phyloP scores from a whole-genome alignment of 2,113 vertebrate species.

The Petaurus breviceps region DNA sequence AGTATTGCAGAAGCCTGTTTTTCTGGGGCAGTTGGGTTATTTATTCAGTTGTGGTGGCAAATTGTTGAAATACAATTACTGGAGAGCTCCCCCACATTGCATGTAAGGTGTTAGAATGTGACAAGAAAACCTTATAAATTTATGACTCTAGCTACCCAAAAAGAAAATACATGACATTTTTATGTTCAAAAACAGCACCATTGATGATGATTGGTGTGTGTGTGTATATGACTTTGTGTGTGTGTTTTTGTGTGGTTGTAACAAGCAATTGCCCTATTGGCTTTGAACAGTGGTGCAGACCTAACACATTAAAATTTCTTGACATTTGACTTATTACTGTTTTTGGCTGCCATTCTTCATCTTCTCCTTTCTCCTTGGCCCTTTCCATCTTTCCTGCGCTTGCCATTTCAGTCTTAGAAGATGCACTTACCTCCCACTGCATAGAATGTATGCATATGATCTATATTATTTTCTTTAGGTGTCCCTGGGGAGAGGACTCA shows the following conservation, averaged over 20 bases:
- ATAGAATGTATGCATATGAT: neutral
- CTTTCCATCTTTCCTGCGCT: neutral
- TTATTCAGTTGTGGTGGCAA: neutral
- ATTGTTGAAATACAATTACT: neutral
- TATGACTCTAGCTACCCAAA: neutral
- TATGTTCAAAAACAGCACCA: neutral
- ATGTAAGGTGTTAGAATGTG: neutral
- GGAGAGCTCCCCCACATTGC: neutral
- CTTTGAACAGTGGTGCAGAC: neutral
- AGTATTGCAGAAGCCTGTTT: neutral
- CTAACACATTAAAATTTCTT: conserved; percentile 26
- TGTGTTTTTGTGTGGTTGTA: neutral
- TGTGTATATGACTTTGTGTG: too few species aligned
- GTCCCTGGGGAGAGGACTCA: neutral
- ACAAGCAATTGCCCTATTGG: neutral
- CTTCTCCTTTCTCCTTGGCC: neutral
- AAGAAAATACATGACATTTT: neutral
- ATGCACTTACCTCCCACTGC: neutral
- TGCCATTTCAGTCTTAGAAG: conserved; percentile 8
- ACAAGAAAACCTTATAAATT: neutral
- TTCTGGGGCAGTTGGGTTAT: neutral
- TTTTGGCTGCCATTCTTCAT: conserved; percentile 3
- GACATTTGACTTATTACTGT: neutral
- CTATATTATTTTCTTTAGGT: neutral
- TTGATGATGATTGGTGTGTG: neutral